Evolutionary conservation across 2,888 invertebrate species (phyloP).

Genomic region (Pharmacophagus antenor): DNA sequence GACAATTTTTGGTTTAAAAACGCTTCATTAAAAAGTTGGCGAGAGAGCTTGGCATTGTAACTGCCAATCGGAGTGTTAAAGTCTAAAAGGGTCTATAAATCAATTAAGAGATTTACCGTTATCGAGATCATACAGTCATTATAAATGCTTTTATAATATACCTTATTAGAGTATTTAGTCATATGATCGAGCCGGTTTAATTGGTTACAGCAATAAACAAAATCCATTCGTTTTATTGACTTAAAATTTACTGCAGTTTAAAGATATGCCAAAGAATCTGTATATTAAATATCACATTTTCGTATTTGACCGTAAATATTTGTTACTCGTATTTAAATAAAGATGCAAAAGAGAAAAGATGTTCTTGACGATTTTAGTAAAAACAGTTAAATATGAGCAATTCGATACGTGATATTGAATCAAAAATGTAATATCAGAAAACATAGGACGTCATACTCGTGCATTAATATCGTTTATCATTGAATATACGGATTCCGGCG

Average conservation of each 20-base stretch:
- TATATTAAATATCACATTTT: no score
- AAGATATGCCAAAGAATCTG: no score
- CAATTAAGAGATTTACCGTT: conserved; percentile 16
- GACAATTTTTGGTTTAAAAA: conserved; percentile 45
- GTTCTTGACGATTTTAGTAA: no score
- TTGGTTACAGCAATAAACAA: neutral
- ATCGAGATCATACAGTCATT: conserved; percentile 7
- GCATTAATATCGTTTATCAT: conserved; percentile 24
- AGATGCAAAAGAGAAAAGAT: no score
- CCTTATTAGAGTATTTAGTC: neutral
- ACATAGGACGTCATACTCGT: conserved; percentile 1
- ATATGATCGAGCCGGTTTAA: neutral
- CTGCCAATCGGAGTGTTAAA: conserved; percentile 48
- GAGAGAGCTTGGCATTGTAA: conserved; percentile 49
- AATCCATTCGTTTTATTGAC: neutral
- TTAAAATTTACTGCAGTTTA: neutral
- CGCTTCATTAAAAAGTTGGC: conserved; percentile 53
- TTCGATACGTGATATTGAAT: neutral
- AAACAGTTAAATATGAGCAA: no score
- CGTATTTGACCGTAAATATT: no score
- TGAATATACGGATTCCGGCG: conserved; percentile 12
- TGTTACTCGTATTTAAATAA: no score
- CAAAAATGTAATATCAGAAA: neutral
- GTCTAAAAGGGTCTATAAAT: conserved; percentile 30
- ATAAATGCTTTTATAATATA: neutral